Evolutionary conservation across 2,113 vertebrate genomes (phyloP).

Genomic region (Nesogale talazaci): DNA sequence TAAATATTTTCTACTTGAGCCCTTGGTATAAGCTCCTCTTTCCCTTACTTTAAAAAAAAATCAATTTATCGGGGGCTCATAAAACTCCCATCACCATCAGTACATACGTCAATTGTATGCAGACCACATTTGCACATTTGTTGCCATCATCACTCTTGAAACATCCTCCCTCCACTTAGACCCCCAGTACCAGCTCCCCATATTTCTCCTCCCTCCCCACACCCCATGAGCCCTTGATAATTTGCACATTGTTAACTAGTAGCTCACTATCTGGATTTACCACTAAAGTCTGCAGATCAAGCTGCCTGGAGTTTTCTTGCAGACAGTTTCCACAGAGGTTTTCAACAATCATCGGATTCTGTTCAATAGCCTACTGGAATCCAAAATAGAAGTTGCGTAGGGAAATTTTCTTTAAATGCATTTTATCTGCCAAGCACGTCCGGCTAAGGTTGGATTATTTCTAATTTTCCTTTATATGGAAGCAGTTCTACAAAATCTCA

Average conservation of each 20-base stretch:
- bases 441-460: background rate
- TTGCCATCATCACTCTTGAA: too few species aligned
- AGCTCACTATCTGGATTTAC: constrained; percentile 9
- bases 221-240: too few species aligned
- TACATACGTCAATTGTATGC: too few species aligned
- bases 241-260: background rate
- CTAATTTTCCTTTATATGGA: background rate
- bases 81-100: too few species aligned
- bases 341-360: constrained; percentile 63
- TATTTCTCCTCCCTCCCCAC: too few species aligned
- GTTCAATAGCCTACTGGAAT: constrained; percentile 67
- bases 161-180: too few species aligned
- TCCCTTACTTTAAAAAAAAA: too few species aligned
- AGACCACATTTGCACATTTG: too few species aligned
- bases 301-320: constrained; percentile 46
- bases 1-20: too few species aligned
- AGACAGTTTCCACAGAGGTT: constrained; percentile 66
- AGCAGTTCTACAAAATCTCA: background rate
- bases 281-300: constrained; percentile 49
- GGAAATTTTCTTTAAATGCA: constrained; percentile 41
- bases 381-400: constrained; percentile 71
- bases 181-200: too few species aligned
- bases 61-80: too few species aligned
- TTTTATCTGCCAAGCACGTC: constrained; percentile 37
- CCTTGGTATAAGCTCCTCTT: too few species aligned